Evolutionary conservation across 2,113 vertebrate genomes (phyloP), one percentile per base, ranked within the genome.

Genomic region (Neoarius graeffei): DNA sequence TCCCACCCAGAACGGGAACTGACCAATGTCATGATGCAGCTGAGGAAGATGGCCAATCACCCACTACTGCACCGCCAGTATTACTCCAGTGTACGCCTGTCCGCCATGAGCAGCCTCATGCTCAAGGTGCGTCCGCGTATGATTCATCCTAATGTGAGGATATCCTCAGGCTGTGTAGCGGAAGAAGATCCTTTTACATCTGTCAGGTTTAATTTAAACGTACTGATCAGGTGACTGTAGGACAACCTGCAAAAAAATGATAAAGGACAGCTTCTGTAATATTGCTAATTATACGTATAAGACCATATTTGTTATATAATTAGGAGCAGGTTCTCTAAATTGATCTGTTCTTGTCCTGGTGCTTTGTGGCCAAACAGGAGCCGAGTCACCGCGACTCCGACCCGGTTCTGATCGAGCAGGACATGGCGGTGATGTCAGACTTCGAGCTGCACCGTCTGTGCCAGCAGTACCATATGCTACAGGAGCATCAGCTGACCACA

Each of bases 21-120:
- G 94, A 96, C 96, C 89, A 99, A 99, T 89, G 97, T 96, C 59
- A 98, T 99, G 97, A 99, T 99, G 98, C 98, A 99, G 8, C 91
- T 99, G 89, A 96, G 98, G 89, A 99, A 99, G 95, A 99, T 99
- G 98, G 98, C 98, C 84, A 99, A 99, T 93, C 98, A 99, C 84
- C 98, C 98, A 23, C 95, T 99, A 71, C 93, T 99, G 86, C 98
- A 99, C 83, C 94, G 98, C 25, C 97, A 98, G 1, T 96, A 97
- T 91, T 99, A 97, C 92, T 98, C 97, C 0, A 91, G 93, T 81
- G 97, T 97, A 14, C 98, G 96, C 88, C 96, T 99, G 83, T 95
- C 92, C 90, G 91, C 90, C 79, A 99, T 99, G 98, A 97, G 98
- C 88, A 94, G 91, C 69, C 97, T 98, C 74, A 98, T 99, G 98